Evolutionary conservation across 1,140 invertebrate species (phyloP), one percentile per base, ranked within the genome.

Genomic region (Drosophila cardini): DNA sequence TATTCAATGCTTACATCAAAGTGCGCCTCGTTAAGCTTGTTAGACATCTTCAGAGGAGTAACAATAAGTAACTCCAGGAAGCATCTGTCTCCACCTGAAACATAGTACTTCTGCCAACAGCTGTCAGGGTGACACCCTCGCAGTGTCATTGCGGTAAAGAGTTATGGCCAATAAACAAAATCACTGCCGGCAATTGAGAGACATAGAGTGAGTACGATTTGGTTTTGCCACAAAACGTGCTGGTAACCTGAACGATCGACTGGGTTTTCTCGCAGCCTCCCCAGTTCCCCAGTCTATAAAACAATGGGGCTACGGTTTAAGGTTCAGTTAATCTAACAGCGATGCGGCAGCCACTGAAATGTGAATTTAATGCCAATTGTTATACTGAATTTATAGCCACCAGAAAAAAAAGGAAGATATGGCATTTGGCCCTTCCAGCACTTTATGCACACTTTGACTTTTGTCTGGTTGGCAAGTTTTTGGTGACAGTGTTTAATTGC

Each of bases 161-260:
- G 84, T 89, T 89, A 89, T 89, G 85, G 84, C 71, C 84, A 84
- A 89, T 89, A 89, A 89, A 89, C 85, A 72, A 80, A 89, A 89
- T 89, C 84, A 89, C 80, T 72, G 80, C 63, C 60, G 65, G 68
- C 72, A 72, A 76, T 83, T 68, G 71, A 64, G 62, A 68, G 50
- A 7, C 11, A 34, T 30, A 32, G 48, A 9, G 8, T 30, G 48
- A 52, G 65, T 63, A 38, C 50, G 64, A 52, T 68, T 77, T 81
- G 67, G 71, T 68, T 61, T 82, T 64, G 21, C 55, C 74, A 56
- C 43, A 57, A 79, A 72, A 76, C 76, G 80, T 74, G 56, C 43
- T 55, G 71, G 58, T 62, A 83, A 75, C 69, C 60, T 76, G 64
- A 79, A 78, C 52, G 76, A 76, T 80, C 65, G 57, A 71, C 65